phyloP scores from a whole-genome alignment of 1,140 invertebrate species.

The Microplitis mediator region DNA sequence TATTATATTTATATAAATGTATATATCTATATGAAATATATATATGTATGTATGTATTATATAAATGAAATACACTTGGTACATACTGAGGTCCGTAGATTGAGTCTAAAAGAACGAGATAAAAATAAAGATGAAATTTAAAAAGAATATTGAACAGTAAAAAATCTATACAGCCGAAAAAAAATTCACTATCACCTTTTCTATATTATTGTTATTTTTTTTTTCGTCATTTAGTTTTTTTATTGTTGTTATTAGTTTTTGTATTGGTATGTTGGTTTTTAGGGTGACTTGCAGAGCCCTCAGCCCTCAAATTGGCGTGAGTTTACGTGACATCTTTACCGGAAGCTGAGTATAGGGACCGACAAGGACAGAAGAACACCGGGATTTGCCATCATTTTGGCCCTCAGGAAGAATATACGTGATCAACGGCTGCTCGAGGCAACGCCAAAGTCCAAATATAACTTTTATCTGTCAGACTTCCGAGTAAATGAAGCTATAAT shows the following conservation, averaged over 20 bases:
- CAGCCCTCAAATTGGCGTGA: not conserved
- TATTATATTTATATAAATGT: not conserved
- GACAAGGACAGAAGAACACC: not conserved
- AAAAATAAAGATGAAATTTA: not conserved
- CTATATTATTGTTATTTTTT: not conserved
- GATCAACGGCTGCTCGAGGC: constrained; percentile 11
- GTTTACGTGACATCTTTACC: constrained; percentile 8
- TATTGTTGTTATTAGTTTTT: not conserved
- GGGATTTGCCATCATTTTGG: constrained; percentile 10
- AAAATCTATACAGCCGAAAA: not conserved
- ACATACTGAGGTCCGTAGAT: not conserved
- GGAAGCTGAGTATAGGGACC: not conserved
- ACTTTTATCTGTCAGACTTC: constrained; percentile 13
- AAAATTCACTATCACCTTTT: not conserved
- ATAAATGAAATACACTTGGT: not conserved
- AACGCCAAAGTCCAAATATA: constrained; percentile 3
- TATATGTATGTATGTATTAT: not conserved
- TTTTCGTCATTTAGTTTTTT: not conserved
- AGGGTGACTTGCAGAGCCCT: not conserved
- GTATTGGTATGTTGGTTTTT: not conserved
- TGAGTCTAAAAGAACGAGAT: constrained; percentile 2
- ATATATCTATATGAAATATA: not conserved
- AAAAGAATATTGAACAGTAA: not conserved
- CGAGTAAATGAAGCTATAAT: constrained; percentile 5
- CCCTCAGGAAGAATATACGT: constrained; percentile 16